These are phyloP conservation scores for Electrophaes corylata DNA, from an alignment of 2,888 invertebrate genomes.

Conservation along the genomic window DNA sequence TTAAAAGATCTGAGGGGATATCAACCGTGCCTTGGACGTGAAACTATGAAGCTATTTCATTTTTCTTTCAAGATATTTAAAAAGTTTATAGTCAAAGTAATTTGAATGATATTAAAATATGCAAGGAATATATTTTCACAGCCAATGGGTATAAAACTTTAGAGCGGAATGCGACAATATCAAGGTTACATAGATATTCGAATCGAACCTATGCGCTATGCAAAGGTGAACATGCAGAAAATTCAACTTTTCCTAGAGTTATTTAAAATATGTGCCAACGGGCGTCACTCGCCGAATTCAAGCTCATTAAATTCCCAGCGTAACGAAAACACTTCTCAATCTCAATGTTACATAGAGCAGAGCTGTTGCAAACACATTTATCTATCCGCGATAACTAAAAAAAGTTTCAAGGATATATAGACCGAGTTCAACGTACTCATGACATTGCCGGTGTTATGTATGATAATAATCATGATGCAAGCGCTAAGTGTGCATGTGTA, in stretches of 20 bases:
- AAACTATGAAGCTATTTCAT: too few species aligned
- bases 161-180: neutral
- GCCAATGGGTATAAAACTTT: too few species aligned
- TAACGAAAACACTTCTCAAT: slow-evolving; percentile 32
- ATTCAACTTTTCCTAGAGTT: slow-evolving; percentile 5
- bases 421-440: slow-evolving; percentile 69
- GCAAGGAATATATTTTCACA: too few species aligned
- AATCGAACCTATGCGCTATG: neutral
- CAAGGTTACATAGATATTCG: neutral
- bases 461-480: slow-evolving; percentile 66
- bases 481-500: slow-evolving; percentile 44
- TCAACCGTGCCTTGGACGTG: too few species aligned
- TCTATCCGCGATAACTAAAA: slow-evolving; percentile 56
- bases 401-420: slow-evolving; percentile 72
- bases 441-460: slow-evolving; percentile 69
- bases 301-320: slow-evolving; percentile 20
- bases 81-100: too few species aligned
- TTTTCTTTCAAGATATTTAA: too few species aligned
- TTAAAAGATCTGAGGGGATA: too few species aligned
- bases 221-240: neutral
- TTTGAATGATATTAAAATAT: too few species aligned
- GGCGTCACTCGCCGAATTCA: slow-evolving; percentile 17
- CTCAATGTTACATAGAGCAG: slow-evolving; percentile 26
- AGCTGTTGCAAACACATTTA: slow-evolving; percentile 38
- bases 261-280: slow-evolving; percentile 34